Evolutionary conservation across 2,113 vertebrate species (phyloP), one percentile per base, ranked within the genome.

Genomic region (Labeo catla): DNA sequence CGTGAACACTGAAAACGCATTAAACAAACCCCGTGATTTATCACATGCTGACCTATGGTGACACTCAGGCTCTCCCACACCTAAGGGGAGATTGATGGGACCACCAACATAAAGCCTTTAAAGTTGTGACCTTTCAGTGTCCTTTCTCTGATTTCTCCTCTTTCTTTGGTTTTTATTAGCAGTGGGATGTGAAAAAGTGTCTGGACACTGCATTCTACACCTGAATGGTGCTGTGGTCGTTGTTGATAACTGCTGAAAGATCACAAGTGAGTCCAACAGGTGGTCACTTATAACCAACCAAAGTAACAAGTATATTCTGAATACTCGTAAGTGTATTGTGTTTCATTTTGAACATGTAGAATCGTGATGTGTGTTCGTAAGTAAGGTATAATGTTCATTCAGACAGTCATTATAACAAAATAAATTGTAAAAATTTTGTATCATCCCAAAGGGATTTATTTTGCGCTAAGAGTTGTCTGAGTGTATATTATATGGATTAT

Each of bases 1-100:
- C 8, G 1, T 43, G 78, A 83, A 87, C 86, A 87, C 86, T 83
- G 57, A 77, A 86, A 86, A 66, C 36, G 16, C 72, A 83, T 87
- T 83, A 76, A 87, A 66, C 34, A 76, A 76, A 43, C 66, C 66
- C 16, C 43, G 81, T 73, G 81, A 73, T 83, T 83, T 73, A 83
- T 54, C 59, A 83, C 66, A 54, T 12, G 50, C 13, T 76, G 80
- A 76, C 68, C 85, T 74, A 59, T 43, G 39, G 23, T 82, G 63
- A 82, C 47, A 68, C 80, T 70, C 77, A 81, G 23, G 39, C 36
- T 68, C 52, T 15, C 39, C 66, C 23, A 52, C 78, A 82, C 28
- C 43, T 52, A 61, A 61, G 10, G 50, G 50, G 21, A 81, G 78
- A 80, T 72, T 73, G 65, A 72, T 73, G 65, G n/a, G 43, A 81